Evolutionary conservation across 2,797 vertebrate species (phyloP).

Genomic region (Pampus argenteus): DNA sequence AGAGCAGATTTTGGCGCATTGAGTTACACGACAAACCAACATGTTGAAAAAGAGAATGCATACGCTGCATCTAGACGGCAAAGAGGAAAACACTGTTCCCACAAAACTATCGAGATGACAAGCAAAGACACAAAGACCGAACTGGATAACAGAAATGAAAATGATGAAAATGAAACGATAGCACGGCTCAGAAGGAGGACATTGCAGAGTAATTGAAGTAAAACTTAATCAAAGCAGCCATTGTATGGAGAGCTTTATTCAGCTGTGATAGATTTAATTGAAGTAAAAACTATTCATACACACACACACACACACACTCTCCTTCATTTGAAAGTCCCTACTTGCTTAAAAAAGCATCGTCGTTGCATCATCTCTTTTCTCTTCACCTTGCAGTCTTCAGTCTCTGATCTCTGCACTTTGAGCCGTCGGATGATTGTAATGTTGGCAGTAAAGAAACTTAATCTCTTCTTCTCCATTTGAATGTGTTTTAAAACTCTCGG

Average conservation of each 20-base stretch:
- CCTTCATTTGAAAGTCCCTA: constrained; percentile 4
- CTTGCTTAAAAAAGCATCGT: constrained; percentile 51
- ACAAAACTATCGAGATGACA: constrained; percentile 45
- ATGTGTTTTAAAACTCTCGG: constrained; percentile 37
- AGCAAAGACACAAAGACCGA: constrained; percentile 23
- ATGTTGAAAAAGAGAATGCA: constrained; percentile 6
- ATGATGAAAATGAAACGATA: no score
- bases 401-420: constrained; percentile 59
- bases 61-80: background rate
- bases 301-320: background rate
- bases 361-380: constrained; percentile 62
- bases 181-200: constrained; percentile 17
- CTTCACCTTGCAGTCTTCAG: constrained; percentile 45
- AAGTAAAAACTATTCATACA: constrained; percentile 40
- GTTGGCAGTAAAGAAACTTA: constrained; percentile 21
- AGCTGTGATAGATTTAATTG: constrained; percentile 49
- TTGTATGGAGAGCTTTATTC: constrained; percentile 41
- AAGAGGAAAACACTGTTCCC: background rate
- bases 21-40: background rate
- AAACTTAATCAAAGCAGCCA: constrained; percentile 41
- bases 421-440: constrained; percentile 38
- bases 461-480: constrained; percentile 17
- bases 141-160: constrained; percentile 38
- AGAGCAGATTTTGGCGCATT: constrained; percentile 5
- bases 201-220: constrained; percentile 42